A percentile compares a stretch with the other conserved stretches of the same genome.
These are phyloP conservation scores for Ormia ochracea DNA, from an alignment of 2,888 invertebrate species.

Conservation along the genomic window DNA sequence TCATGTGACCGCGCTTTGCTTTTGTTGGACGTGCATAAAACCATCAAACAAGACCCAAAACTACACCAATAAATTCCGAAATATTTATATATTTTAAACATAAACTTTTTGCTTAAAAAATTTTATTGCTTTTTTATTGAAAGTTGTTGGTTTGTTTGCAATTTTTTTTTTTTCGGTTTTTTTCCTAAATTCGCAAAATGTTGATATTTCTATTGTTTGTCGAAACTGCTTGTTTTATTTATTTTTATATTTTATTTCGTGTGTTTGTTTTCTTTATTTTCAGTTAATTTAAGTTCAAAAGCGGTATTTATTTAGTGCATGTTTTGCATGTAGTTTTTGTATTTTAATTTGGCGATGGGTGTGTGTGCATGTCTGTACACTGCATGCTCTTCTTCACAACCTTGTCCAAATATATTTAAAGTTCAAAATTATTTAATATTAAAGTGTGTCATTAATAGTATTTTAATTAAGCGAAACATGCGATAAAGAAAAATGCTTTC, in stretches of 20 bases:
- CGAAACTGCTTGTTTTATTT: conserved; percentile 35
- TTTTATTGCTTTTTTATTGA: conserved; percentile 18
- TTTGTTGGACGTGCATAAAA: neutral
- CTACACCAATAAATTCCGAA: conserved; percentile 3
- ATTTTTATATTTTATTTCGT: neutral
- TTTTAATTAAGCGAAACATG: conserved; percentile 5
- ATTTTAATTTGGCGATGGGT: neutral
- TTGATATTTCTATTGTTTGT: conserved; percentile 40
- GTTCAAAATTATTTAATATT: conserved; percentile 23
- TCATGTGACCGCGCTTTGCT: neutral
- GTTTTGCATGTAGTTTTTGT: neutral
- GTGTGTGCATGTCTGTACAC: neutral
- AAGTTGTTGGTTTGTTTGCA: conserved; percentile 1
- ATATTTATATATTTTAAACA: neutral
- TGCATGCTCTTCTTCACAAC: neutral
- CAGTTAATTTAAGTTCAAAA: conserved; percentile 43
- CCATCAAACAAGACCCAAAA: neutral
- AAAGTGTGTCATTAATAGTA: neutral
- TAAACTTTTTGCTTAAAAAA: conserved; percentile 1
- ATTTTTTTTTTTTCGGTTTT: conserved; percentile 4
- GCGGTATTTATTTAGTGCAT: conserved; percentile 48
- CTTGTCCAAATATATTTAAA: conserved; percentile 34
- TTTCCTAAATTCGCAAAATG: conserved; percentile 14
- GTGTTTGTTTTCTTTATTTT: neutral
- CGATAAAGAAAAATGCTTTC: no score